phyloP scores from a whole-genome alignment of 2,888 invertebrate genomes.

The Pristionchus mayeri region DNA sequence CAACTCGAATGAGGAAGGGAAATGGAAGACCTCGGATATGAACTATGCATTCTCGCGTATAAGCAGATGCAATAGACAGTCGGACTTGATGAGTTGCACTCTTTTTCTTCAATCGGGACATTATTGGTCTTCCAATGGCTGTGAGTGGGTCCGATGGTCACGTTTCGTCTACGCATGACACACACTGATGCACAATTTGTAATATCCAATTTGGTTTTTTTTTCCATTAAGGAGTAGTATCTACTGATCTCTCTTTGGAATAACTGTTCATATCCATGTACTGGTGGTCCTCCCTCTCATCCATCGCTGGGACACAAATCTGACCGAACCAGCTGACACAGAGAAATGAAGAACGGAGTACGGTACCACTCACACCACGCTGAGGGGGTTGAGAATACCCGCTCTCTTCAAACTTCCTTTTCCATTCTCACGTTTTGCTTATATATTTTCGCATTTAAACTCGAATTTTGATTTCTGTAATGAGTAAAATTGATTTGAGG shows the following conservation, averaged over 20 bases:
- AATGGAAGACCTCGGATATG: slow-evolving; percentile 9
- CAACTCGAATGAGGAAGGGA: slow-evolving; percentile 9
- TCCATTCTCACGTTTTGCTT: slow-evolving; percentile 4
- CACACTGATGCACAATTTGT: too few relatives aligned
- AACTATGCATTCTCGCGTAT: slow-evolving; percentile 8
- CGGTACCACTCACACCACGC: slow-evolving; percentile 2
- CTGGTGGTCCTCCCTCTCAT: too few relatives aligned
- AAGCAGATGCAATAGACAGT: slow-evolving; percentile 33
- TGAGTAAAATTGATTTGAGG: background rate
- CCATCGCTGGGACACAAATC: background rate
- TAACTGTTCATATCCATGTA: too few relatives aligned
- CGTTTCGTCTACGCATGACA: too few relatives aligned
- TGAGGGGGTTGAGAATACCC: background rate
- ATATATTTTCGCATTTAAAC: background rate
- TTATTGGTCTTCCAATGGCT: too few relatives aligned
- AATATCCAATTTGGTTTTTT: too few relatives aligned
- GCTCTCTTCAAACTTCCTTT: slow-evolving; percentile 41
- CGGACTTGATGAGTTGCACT: slow-evolving; percentile 39
- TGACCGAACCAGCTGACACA: background rate
- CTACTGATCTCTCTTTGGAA: too few relatives aligned
- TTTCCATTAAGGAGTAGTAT: too few relatives aligned
- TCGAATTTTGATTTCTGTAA: background rate
- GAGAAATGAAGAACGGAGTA: background rate
- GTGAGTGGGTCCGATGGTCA: too few relatives aligned
- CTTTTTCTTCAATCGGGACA: background rate